phyloP scores from a whole-genome alignment of 2,888 invertebrate species.

The Electrophaes corylata region DNA sequence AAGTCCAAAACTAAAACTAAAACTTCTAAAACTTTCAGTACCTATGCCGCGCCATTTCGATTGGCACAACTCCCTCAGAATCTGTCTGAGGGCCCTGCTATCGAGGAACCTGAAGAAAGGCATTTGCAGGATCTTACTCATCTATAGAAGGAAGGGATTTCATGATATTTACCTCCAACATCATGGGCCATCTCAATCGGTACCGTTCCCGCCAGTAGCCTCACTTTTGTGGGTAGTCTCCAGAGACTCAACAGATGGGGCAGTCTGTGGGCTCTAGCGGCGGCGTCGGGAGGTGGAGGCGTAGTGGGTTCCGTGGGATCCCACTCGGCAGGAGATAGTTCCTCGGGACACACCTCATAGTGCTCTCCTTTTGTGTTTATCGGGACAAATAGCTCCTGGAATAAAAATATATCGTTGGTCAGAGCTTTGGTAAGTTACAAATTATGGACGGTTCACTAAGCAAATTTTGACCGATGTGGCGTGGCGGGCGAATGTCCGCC shows the following conservation, averaged over 20 bases:
- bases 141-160: background rate
- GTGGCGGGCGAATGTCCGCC: no score
- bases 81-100: no score
- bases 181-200: slow-evolving; percentile 85
- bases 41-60: no score
- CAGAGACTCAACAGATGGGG: slow-evolving; percentile 84
- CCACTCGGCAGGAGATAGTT: slow-evolving; percentile 82
- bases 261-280: slow-evolving; percentile 81
- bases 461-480: no score
- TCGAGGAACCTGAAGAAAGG: no score
- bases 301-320: slow-evolving; percentile 74
- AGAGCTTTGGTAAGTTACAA: no score
- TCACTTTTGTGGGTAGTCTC: slow-evolving; percentile 84
- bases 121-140: no score
- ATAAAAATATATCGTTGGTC: slow-evolving; percentile 35
- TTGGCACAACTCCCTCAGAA: no score
- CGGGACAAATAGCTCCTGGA: slow-evolving; percentile 89
- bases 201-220: slow-evolving; percentile 85
- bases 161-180: slow-evolving; percentile 81
- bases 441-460: no score
- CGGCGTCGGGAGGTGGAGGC: slow-evolving; percentile 74
- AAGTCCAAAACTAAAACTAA: no score
- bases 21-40: no score
- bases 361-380: slow-evolving; percentile 90
- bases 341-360: slow-evolving; percentile 85